Conservation (phyloP, 1,140 invertebrate genomes). For the Nomia melanderi region DNA sequence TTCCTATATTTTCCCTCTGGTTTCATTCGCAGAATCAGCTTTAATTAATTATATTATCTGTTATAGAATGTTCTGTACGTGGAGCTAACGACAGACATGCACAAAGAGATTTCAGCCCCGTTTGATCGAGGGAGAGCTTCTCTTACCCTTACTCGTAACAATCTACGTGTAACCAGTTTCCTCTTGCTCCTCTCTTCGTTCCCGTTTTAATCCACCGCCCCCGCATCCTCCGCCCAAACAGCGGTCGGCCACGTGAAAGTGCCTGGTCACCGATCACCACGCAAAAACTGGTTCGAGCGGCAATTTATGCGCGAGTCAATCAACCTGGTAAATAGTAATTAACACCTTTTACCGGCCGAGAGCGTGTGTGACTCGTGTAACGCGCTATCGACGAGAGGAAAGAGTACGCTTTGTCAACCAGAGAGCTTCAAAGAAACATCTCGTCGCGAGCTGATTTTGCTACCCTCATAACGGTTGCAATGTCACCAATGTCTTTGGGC, state of each 20-base stretch:
- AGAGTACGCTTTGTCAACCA: not conserved
- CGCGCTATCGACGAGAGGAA: not conserved
- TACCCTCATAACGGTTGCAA: not conserved
- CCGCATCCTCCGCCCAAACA: not conserved
- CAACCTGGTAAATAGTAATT: slow-evolving; percentile 60
- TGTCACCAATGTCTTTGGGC: not conserved
- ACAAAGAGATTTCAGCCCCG: not conserved
- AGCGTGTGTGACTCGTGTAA: not conserved
- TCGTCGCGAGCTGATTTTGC: not conserved
- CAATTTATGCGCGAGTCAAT: slow-evolving; percentile 64
- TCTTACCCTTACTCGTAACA: not conserved
- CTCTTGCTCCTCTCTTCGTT: not conserved
- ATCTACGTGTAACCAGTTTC: slow-evolving; percentile 28
- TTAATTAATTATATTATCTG: no score
- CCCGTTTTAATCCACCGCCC: slow-evolving; percentile 13
- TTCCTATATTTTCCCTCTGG: no score
- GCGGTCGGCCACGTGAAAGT: slow-evolving; percentile 30
- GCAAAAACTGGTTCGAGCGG: slow-evolving; percentile 63
- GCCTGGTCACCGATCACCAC: slow-evolving; percentile 5
- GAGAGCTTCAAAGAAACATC: not conserved
- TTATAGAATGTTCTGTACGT: no score
- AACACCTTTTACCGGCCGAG: slow-evolving; percentile 33
- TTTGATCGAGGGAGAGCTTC: not conserved
- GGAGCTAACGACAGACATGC: no score
- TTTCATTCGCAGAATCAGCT: no score